Evolutionary conservation across 2,113 vertebrate species (phyloP).

Genomic region (Brienomyrus brachyistius): DNA sequence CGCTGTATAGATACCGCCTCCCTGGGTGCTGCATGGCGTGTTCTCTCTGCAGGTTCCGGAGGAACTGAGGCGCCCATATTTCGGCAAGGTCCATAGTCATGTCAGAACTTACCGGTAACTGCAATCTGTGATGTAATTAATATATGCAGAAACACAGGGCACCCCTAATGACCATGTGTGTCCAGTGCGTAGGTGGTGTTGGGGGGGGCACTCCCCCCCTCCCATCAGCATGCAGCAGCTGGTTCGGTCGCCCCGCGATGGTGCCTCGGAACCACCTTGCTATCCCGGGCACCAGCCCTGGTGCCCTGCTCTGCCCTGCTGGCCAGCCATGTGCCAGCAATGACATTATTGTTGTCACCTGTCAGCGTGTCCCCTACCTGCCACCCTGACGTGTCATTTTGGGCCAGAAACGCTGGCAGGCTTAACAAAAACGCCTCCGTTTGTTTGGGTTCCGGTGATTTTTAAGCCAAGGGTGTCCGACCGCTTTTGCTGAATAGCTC

Average conservation of each 20-base stretch:
- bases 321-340: background rate
- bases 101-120: background rate
- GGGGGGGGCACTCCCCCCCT: slow-evolving; percentile 47
- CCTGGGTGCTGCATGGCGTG: background rate
- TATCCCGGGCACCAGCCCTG: background rate
- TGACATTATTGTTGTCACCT: background rate
- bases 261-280: background rate
- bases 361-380: background rate
- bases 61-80: background rate
- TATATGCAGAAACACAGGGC: slow-evolving; percentile 66
- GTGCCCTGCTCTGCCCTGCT: background rate
- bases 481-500: slow-evolving; percentile 23
- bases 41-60: background rate
- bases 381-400: background rate
- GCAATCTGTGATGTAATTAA: slow-evolving; percentile 48
- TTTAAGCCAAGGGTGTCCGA: background rate
- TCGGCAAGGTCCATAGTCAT: background rate
- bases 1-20: background rate
- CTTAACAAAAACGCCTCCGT: background rate
- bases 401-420: background rate
- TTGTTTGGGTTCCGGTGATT: background rate
- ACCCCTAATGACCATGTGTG: slow-evolving; percentile 77
- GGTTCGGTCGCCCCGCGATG: background rate
- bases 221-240: background rate
- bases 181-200: slow-evolving; percentile 63